These are phyloP conservation scores for Melikaiella ostensackeni DNA, from an alignment of 2,888 invertebrate species.

Conservation along the genomic window DNA sequence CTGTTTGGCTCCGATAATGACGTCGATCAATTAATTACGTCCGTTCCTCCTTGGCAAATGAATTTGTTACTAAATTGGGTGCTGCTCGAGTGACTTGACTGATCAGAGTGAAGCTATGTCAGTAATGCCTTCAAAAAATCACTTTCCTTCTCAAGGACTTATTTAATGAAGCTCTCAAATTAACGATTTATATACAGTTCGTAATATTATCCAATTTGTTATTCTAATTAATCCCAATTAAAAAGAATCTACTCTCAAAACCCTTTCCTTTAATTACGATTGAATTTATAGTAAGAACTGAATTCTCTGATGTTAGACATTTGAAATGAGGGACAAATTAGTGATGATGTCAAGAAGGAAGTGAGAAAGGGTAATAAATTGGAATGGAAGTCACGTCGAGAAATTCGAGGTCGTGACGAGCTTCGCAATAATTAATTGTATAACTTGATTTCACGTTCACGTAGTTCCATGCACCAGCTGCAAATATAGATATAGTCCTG, in stretches of 20 bases:
- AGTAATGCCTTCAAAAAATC: slow-evolving; percentile 18
- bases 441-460: slow-evolving; percentile 22
- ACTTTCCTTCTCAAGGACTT: neutral
- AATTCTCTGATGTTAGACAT: neutral
- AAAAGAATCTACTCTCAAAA: neutral
- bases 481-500: neutral
- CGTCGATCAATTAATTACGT: slow-evolving; percentile 58
- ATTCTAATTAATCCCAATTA: neutral
- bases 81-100: slow-evolving; percentile 10
- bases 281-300: neutral
- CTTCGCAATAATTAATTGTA: slow-evolving; percentile 12
- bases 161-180: neutral
- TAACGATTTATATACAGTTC: neutral
- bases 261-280: neutral
- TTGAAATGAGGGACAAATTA: neutral
- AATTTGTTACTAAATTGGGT: slow-evolving; percentile 45
- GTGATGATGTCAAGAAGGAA: neutral
- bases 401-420: slow-evolving; percentile 18
- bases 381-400: slow-evolving; percentile 19
- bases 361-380: neutral
- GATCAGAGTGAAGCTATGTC: slow-evolving; percentile 1
- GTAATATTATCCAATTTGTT: neutral
- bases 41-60: slow-evolving; percentile 45
- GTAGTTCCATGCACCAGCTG: neutral
- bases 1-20: slow-evolving; percentile 55